These are phyloP conservation scores for Zhengitettix transpicula DNA, from an alignment of 2,888 invertebrate species.

Conservation along the genomic window DNA sequence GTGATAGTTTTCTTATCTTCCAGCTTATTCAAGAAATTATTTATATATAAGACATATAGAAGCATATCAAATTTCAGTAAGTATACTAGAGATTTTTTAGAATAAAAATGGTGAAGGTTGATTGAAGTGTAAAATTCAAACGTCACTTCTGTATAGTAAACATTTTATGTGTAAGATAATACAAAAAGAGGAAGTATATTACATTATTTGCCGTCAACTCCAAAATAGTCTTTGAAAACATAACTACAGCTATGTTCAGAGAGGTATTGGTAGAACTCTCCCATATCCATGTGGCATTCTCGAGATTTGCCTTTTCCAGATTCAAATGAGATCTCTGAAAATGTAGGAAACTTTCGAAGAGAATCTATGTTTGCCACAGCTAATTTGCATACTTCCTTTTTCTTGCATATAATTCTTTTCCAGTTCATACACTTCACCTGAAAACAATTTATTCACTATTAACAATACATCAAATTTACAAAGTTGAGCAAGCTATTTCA, in stretches of 20 bases:
- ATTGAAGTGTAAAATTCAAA: too few relatives aligned
- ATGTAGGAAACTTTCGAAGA: conserved; percentile 43
- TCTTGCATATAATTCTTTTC: conserved; percentile 66
- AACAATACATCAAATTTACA: too few relatives aligned
- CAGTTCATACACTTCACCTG: conserved; percentile 61
- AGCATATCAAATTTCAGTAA: too few relatives aligned
- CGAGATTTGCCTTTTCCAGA: conserved; percentile 24
- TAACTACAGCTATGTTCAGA: conserved; percentile 48
- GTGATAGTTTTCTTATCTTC: too few relatives aligned
- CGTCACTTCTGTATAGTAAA: background rate
- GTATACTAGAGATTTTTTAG: too few relatives aligned
- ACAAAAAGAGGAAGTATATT: background rate
- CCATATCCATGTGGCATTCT: conserved; percentile 60
- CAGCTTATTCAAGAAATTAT: too few relatives aligned
- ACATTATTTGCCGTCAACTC: conserved; percentile 27
- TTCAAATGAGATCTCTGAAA: conserved; percentile 48
- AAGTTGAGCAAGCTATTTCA: too few relatives aligned
- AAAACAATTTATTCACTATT: conserved; percentile 9
- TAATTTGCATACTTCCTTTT: conserved; percentile 39
- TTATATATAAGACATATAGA: too few relatives aligned
- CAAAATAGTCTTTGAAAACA: conserved; percentile 69
- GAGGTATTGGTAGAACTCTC: conserved; percentile 57
- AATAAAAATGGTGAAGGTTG: too few relatives aligned
- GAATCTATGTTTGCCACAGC: conserved; percentile 22
- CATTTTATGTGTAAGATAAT: background rate